phyloP scores from a whole-genome alignment of 1,140 invertebrate species.

The Phymorhynchus buccinoides region DNA sequence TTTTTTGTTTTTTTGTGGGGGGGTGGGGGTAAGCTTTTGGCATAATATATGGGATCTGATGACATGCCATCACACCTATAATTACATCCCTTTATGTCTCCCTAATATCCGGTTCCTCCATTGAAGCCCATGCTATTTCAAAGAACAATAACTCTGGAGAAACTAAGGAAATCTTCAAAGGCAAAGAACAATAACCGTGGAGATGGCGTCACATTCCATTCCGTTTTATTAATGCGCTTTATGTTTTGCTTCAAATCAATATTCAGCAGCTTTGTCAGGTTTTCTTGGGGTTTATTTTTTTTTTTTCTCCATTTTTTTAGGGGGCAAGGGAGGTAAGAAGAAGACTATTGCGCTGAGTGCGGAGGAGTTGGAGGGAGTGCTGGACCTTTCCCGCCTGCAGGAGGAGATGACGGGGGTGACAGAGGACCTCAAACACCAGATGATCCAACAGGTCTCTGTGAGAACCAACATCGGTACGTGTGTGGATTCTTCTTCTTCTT shows the following conservation, averaged over 20 bases:
- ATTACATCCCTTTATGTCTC: too few species aligned
- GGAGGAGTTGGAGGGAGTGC: constrained; percentile 80
- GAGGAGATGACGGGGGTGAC: constrained; percentile 79
- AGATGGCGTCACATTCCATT: too few species aligned
- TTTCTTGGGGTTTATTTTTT: background rate
- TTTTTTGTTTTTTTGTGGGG: too few species aligned
- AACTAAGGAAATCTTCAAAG: background rate
- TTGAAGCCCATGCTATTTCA: too few species aligned
- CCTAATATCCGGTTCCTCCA: too few species aligned
- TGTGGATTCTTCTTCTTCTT: too few species aligned
- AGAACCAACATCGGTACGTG: constrained; percentile 68
- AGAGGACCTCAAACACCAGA: constrained; percentile 84
- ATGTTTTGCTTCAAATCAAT: too few species aligned
- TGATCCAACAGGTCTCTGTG: constrained; percentile 81
- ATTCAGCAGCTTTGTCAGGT: background rate
- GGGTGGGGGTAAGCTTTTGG: too few species aligned
- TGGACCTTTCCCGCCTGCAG: constrained; percentile 82
- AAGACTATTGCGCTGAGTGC: constrained; percentile 81
- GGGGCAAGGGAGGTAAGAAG: constrained; percentile 72
- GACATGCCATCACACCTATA: too few species aligned
- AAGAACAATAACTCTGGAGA: background rate
- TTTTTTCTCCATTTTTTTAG: constrained; percentile 23
- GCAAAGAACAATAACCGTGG: background rate
- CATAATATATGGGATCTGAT: too few species aligned
- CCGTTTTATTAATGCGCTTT: too few species aligned